A percentile compares a stretch with the other conserved stretches of the same genome.
phyloP scores from a whole-genome alignment of 2,797 vertebrate species.

The Anguilla obscura region DNA sequence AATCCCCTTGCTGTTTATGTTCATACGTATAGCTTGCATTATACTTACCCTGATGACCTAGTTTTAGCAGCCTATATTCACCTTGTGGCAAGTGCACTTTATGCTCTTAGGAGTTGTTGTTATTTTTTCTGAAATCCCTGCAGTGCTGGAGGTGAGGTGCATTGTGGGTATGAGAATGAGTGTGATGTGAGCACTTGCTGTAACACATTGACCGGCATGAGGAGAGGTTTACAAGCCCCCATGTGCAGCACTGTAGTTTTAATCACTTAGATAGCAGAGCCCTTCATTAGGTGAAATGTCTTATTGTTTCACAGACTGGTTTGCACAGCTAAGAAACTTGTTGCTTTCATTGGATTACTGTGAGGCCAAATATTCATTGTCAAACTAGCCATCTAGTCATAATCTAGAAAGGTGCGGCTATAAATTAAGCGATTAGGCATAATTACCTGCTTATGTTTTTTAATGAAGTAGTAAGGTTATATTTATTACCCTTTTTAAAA shows the following conservation, averaged over 20 bases:
- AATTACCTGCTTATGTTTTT: background rate
- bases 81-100: constrained; percentile 3
- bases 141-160: constrained; percentile 9
- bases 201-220: constrained; percentile 9
- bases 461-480: background rate
- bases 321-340: background rate
- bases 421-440: background rate
- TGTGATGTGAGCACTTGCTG: background rate
- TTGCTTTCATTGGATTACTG: background rate
- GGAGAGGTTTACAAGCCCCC: background rate
- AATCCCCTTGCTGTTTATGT: background rate
- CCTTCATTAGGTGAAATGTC: background rate
- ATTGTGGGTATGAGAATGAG: constrained; percentile 6
- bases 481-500: background rate
- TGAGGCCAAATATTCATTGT: background rate
- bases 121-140: background rate
- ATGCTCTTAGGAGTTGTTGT: background rate
- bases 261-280: background rate
- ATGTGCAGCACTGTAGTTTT: background rate
- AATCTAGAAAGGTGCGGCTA: background rate
- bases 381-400: background rate
- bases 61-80: background rate
- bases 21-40: background rate
- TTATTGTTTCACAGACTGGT: background rate
- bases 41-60: background rate